These are phyloP conservation scores for Protonemura montana DNA, from an alignment of 2,888 invertebrate species.

Conservation along the genomic window DNA sequence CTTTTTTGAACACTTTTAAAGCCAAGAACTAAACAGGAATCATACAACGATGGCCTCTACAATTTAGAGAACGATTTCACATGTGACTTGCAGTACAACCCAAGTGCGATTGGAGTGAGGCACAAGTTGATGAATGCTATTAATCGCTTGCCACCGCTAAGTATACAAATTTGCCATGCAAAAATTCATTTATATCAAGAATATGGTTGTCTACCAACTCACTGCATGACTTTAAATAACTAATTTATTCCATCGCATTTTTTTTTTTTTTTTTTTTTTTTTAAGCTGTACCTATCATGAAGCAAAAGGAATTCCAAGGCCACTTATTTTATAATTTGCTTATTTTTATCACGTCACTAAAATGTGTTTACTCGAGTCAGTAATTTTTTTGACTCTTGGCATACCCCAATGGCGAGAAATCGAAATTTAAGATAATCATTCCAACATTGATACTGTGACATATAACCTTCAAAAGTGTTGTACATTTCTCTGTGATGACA, in stretches of 20 bases:
- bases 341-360: slow-evolving; percentile 57
- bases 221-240: slow-evolving; percentile 54
- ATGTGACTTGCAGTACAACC: slow-evolving; percentile 51
- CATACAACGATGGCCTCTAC: slow-evolving; percentile 51
- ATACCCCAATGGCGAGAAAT: slow-evolving; percentile 73
- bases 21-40: slow-evolving; percentile 49
- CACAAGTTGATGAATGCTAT: slow-evolving; percentile 52
- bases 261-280: slow-evolving; percentile 57
- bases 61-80: slow-evolving; percentile 48
- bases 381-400: slow-evolving; percentile 62
- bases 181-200: slow-evolving; percentile 52
- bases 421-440: slow-evolving; percentile 61
- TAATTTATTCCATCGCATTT: slow-evolving; percentile 51
- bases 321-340: slow-evolving; percentile 53
- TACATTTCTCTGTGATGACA: slow-evolving; percentile 63
- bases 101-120: slow-evolving; percentile 49
- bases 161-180: slow-evolving; percentile 51
- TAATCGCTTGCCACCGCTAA: slow-evolving; percentile 50
- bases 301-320: slow-evolving; percentile 54
- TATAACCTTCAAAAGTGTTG: slow-evolving; percentile 63
- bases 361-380: slow-evolving; percentile 52
- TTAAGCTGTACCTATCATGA: slow-evolving; percentile 50
- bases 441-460: slow-evolving; percentile 51
- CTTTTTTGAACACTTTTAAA: slow-evolving; percentile 74
- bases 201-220: slow-evolving; percentile 51